phyloP scores from a whole-genome alignment of 2,888 invertebrate genomes.

The Chloroclysta siterata region DNA sequence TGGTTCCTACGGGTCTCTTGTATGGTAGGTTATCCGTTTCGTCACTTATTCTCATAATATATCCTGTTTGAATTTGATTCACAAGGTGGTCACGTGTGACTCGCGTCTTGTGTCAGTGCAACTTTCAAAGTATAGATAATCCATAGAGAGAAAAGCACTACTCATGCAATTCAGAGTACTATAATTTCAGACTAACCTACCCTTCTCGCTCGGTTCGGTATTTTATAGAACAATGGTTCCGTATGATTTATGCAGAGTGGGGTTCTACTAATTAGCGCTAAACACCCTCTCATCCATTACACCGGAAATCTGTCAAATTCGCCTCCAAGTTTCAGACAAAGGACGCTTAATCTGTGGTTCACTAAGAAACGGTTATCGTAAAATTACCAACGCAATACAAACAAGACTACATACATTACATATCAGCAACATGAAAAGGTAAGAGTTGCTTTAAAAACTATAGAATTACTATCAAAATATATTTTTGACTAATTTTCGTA shows the following conservation, averaged over 20 bases:
- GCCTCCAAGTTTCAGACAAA: constrained; percentile 42
- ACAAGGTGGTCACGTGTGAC: background rate
- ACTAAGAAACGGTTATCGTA: background rate
- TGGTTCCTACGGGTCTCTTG: no score
- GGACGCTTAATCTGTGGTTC: constrained; percentile 15
- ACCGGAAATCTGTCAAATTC: constrained; percentile 58
- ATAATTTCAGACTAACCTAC: constrained; percentile 6
- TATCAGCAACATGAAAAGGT: no score
- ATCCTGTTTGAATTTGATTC: background rate
- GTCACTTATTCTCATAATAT: no score
- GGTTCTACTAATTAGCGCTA: constrained; percentile 59
- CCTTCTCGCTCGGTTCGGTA: constrained; percentile 13
- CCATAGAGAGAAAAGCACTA: background rate
- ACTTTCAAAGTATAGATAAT: background rate
- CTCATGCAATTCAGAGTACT: background rate
- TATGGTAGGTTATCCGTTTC: no score
- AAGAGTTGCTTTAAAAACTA: no score
- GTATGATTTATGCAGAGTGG: constrained; percentile 58
- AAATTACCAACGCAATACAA: background rate
- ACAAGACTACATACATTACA: background rate
- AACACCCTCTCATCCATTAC: constrained; percentile 63
- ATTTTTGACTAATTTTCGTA: no score
- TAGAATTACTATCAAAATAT: no score
- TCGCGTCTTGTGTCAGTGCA: background rate
- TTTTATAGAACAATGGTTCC: constrained; percentile 51